These are phyloP conservation scores for Bruchidius siliquastri DNA, from an alignment of 2,888 invertebrate species.

Conservation along the genomic window DNA sequence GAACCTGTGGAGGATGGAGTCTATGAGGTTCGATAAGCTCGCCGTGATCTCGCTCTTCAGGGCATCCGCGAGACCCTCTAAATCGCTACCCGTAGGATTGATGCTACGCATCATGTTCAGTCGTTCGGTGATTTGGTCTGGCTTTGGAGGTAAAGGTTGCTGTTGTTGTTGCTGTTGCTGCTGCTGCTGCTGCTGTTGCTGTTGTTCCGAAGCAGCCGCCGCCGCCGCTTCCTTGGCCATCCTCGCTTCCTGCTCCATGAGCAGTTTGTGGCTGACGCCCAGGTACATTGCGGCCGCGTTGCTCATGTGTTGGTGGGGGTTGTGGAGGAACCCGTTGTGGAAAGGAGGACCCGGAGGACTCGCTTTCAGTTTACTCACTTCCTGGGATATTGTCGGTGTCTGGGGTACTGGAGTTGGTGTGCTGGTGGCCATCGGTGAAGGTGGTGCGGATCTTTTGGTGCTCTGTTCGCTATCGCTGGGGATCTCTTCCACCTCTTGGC, in stretches of 20 bases:
- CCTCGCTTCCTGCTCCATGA: conserved; percentile 74
- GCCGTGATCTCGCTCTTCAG: conserved; percentile 86
- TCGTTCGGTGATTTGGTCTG: conserved; percentile 72
- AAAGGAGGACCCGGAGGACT: conserved; percentile 45
- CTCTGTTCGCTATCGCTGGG: conserved; percentile 66
- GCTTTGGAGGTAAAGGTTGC: conserved; percentile 44
- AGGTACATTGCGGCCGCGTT: conserved; percentile 65
- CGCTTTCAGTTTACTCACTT: conserved; percentile 46
- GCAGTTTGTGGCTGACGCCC: conserved; percentile 71
- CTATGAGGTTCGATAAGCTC: conserved; percentile 78
- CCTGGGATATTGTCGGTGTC: conserved; percentile 33
- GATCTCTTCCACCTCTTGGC: conserved; percentile 69
- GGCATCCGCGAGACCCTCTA: conserved; percentile 85
- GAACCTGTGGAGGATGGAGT: conserved; percentile 81
- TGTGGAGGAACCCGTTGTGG: conserved; percentile 47
- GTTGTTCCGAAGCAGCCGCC: conserved; percentile 54
- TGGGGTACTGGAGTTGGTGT: conserved; percentile 45
- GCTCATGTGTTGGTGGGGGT: conserved; percentile 48
- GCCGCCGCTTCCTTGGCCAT: conserved; percentile 62
- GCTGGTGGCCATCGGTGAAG: conserved; percentile 54
- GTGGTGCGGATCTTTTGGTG: conserved; percentile 45
- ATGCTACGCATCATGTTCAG: conserved; percentile 71
- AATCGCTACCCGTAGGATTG: conserved; percentile 61
- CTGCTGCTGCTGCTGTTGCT: conserved; percentile 53
- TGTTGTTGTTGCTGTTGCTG: conserved; percentile 42